Percentiles rank a stretch among this genome's conserved stretches.
These are phyloP conservation scores for human DNA, from an alignment of 2,113 vertebrate species.

Conservation along the genomic window DNA sequence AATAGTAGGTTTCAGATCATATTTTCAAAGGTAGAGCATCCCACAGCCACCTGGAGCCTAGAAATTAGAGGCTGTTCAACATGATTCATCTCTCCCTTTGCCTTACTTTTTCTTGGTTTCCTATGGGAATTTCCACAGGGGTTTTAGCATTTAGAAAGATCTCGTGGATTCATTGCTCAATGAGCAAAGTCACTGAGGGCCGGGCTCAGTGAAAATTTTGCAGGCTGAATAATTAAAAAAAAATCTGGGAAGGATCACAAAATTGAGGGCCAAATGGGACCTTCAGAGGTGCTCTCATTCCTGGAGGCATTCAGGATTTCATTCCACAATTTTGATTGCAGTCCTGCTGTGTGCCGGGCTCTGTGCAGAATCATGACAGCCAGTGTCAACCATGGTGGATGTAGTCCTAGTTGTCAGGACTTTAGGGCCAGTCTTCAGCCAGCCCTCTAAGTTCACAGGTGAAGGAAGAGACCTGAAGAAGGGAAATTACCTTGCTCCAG, in stretches of 20 bases:
- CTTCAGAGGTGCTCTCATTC: neutral
- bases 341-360: neutral
- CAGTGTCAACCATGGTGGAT: neutral
- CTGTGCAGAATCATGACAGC: neutral
- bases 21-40: neutral
- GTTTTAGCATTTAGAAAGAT: neutral
- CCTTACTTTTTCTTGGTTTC: neutral
- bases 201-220: neutral
- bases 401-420: no score
- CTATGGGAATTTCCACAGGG: neutral
- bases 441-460: neutral
- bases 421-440: neutral
- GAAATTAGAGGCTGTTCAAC: neutral
- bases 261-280: neutral
- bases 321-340: neutral
- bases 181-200: neutral
- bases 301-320: neutral
- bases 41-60: fast-evolving
- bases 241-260: neutral
- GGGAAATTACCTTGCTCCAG: neutral
- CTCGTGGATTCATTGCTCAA: neutral
- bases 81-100: neutral
- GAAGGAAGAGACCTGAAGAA: neutral
- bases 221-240: slow-evolving; percentile 6
- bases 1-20: neutral